Base-by-base conservation (phyloP, 1,140 invertebrate species). In the Patella vulgata region DNA sequence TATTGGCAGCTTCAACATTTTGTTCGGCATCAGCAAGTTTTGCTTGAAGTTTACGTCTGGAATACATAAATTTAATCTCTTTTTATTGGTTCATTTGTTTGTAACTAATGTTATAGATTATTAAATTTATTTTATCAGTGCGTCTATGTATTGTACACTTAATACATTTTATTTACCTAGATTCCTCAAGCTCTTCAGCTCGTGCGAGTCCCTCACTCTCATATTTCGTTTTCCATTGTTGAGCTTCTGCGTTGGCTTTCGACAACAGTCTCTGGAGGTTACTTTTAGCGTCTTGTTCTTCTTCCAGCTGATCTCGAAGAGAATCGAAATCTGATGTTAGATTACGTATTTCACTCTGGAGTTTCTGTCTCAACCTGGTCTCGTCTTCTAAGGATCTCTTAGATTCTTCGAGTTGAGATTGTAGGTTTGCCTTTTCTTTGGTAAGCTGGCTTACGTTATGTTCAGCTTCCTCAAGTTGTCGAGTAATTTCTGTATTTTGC, bases 11-110 rank as follows among this genome's bases (percentile, higher is more conserved):
- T 85, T 99, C 97, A 77, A 80, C 70, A 57, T 73, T 72, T 53
- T 98, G 95, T 85, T 99, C 96, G 71, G 96, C 94, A 85, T 99
- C 98, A 73, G 94, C 93, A 46, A 99, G 88, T 82, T 96, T 96
- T 66, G 93, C 92, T 84, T 96, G 93, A 64, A 99, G 89, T 85
- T 98, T 99, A 83, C 95, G 91, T 59, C 74, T 80, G 66, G 40
- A 50, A 57, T 19, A 59, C 36, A 51, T 44, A 33, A 12, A 8
- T 31, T 39, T 9, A 61, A 11, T 11, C 9, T 11, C n/a, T n/a
- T n/a, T n/a, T n/a, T n/a, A n/a, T n/a, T n/a, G n/a, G n/a, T n/a
- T n/a, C n/a, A n/a, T n/a, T n/a, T n/a, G 36, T 23, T 44, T 27
- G 21, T 19, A 54, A 42, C 6, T 39, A 11, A 8, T 5, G 21